These are phyloP conservation scores for Agrochola circellaris DNA, from an alignment of 2,888 invertebrate genomes.

Conservation along the genomic window DNA sequence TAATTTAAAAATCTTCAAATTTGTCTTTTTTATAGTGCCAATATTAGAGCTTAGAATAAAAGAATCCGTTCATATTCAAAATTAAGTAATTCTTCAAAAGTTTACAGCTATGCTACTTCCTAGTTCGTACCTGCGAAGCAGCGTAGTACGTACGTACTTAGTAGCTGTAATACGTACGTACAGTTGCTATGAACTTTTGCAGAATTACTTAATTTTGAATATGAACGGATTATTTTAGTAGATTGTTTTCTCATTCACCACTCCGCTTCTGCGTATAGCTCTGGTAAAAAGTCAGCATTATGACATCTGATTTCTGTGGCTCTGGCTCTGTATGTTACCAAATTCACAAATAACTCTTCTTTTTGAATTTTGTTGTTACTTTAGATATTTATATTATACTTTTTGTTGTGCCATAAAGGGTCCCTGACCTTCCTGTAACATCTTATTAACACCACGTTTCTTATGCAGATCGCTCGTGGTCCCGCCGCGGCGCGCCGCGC, in stretches of 20 bases:
- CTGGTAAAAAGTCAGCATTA: not conserved
- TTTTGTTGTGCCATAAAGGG: not conserved
- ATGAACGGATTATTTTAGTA: not conserved
- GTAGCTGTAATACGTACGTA: too few relatives aligned
- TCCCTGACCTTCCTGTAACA: not conserved
- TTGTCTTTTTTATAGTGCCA: not conserved
- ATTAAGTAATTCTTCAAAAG: too few relatives aligned
- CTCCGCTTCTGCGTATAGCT: not conserved
- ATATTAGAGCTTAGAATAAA: too few relatives aligned
- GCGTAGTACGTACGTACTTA: too few relatives aligned
- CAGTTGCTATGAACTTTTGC: too few relatives aligned
- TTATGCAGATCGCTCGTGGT: constrained; percentile 95
- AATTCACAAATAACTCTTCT: not conserved
- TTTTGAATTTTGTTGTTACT: not conserved
- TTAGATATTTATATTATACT: not conserved
- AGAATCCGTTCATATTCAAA: too few relatives aligned
- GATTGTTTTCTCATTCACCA: not conserved
- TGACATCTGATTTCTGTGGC: not conserved
- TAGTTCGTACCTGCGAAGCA: too few relatives aligned
- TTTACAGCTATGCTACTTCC: too few relatives aligned
- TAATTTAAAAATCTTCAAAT: not conserved
- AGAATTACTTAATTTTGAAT: not conserved
- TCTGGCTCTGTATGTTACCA: not conserved
- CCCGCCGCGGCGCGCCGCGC: constrained; percentile 93
- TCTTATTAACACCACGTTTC: not conserved